Base-by-base conservation (phyloP, 2,113 vertebrate species). In the Dicrurus megarhynchus region DNA sequence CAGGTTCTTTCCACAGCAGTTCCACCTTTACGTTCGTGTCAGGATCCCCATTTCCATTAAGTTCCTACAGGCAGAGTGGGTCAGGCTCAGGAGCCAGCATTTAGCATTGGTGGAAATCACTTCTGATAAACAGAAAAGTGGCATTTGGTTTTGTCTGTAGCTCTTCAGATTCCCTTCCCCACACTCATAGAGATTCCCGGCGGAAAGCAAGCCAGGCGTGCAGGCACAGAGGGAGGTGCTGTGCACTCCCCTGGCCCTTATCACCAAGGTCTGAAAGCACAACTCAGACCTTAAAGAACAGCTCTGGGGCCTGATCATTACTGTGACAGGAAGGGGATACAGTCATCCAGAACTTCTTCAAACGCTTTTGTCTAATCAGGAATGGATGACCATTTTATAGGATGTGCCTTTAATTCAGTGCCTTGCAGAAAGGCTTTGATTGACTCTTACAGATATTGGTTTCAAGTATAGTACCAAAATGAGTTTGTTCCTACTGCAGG, bases 171-270 rank as follows among this genome's bases (percentile, higher is more conserved):
- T 75, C 56, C 68, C 8, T 17, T 71, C 33, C 16, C 9, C 44
- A 10, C 17, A 35, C 11, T 18, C 0, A 0, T 1, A 63, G 13
- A 56, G 30, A 57, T 52, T 59, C 75, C 46, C 27, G 63, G 69
- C 27, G 16, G 33, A 67, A 70, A 70, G 33, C 52, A 81, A 59
- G 65, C 8, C 18, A 41, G 41, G 10, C 30, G 35, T 1, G 3
- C 11, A 71, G 44, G 50, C 32, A 42, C 16, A 30, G 39, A 77
- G 16, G 11, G 44, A 78, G 30, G 4, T 47, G n/a, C 30, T 41
- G 15, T 35, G n/a, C 2, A 0, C 21, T 63, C 18, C 13, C 8
- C 14, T 55, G 39, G 37, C 16, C 6, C 8, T 2, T 15, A 18
- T 33, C 22, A 49, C 13, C 2, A 1, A 13, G 21, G 20, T 3